Percentiles rank a stretch among this genome's conserved stretches.
Evolutionary conservation across 2,888 invertebrate species (phyloP).

Genomic region (Aethes cnicana): DNA sequence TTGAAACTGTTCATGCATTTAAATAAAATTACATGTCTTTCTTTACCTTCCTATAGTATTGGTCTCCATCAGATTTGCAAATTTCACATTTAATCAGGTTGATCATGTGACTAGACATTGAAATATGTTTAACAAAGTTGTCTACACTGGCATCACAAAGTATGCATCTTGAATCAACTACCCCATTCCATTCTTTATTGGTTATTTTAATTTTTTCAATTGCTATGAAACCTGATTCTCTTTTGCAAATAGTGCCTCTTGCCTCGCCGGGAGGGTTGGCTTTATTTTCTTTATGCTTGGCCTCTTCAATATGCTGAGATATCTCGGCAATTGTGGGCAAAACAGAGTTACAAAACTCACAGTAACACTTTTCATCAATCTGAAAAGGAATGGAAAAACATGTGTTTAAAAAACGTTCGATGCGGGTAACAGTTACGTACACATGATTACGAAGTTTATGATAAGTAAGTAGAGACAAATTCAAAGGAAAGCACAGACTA

Average conservation of each 20-base stretch:
- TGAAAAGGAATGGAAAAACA: no score
- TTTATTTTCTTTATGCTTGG: conserved; percentile 46
- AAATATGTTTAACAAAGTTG: conserved; percentile 41
- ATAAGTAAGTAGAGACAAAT: not conserved
- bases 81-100: conserved; percentile 47
- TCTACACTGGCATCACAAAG: conserved; percentile 44
- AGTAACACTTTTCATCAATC: conserved; percentile 52
- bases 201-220: conserved; percentile 44
- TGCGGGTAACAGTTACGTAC: no score
- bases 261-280: conserved; percentile 33
- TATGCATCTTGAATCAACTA: conserved; percentile 45
- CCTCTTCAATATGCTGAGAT: conserved; percentile 43
- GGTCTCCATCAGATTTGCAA: conserved; percentile 32
- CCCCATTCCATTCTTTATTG: conserved; percentile 52
- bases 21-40: not conserved
- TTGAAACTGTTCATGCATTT: not conserved
- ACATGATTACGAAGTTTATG: not conserved
- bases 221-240: conserved; percentile 38
- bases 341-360: conserved; percentile 53
- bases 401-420: not conserved
- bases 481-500: conserved; percentile 5
- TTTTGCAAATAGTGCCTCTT: conserved; percentile 35
- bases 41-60: conserved; percentile 51
- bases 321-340: conserved; percentile 34
- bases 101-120: conserved; percentile 44